These are phyloP conservation scores for Aculops lycopersici DNA, from an alignment of 1,140 invertebrate genomes.

Conservation along the genomic window DNA sequence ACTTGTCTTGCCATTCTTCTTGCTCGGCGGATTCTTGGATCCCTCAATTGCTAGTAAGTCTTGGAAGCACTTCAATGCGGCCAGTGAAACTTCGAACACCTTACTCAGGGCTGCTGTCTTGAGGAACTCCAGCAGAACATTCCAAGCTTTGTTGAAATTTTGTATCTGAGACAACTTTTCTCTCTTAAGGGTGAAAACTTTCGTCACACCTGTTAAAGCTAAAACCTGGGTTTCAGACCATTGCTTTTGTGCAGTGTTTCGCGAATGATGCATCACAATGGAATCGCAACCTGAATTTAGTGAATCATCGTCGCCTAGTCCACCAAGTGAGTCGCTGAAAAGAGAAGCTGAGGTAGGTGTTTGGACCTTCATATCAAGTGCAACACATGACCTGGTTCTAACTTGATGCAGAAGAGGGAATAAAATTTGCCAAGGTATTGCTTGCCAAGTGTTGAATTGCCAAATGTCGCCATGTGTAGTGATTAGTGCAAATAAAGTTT, in stretches of 20 bases:
- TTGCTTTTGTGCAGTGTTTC: slow-evolving; percentile 94
- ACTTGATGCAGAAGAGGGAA: slow-evolving; percentile 55
- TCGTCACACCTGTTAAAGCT: slow-evolving; percentile 33
- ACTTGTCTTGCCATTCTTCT: no score
- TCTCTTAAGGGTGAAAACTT: slow-evolving; percentile 61
- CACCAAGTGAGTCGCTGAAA: not conserved
- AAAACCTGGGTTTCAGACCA: slow-evolving; percentile 89
- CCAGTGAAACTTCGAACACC: slow-evolving; percentile 76
- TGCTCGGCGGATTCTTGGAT: not conserved
- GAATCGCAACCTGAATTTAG: slow-evolving; percentile 16
- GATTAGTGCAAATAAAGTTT: slow-evolving; percentile 89
- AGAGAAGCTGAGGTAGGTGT: slow-evolving; percentile 30
- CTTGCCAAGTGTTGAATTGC: slow-evolving; percentile 56
- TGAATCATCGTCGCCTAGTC: not conserved
- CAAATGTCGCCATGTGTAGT: slow-evolving; percentile 65
- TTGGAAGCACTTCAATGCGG: slow-evolving; percentile 74
- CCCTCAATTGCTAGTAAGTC: slow-evolving; percentile 36
- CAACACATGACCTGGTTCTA: slow-evolving; percentile 47
- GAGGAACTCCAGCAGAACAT: slow-evolving; percentile 60
- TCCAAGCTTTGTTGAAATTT: slow-evolving; percentile 72
- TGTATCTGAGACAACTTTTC: slow-evolving; percentile 38
- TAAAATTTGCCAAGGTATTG: slow-evolving; percentile 46
- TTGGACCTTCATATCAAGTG: slow-evolving; percentile 51
- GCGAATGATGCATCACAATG: slow-evolving; percentile 85
- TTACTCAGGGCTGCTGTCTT: slow-evolving; percentile 58